Conservation (phyloP, 2,797 vertebrate genomes). For the Acrocephalus scirpaceus region DNA sequence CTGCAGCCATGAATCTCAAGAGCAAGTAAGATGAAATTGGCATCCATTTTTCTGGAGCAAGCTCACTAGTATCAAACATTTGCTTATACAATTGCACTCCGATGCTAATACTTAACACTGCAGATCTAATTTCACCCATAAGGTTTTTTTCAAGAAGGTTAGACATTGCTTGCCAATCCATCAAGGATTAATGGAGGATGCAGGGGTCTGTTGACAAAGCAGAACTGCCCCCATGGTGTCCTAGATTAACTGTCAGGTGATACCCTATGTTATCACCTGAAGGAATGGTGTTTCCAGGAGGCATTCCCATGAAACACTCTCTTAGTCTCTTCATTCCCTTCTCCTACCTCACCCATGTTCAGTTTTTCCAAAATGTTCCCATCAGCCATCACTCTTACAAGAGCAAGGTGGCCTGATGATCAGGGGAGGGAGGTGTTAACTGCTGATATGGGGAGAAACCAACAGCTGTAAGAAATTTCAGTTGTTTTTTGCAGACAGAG, state of each 20-base stretch:
- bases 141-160: not conserved
- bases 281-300: not conserved
- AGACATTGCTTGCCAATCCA: not conserved
- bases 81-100: not conserved
- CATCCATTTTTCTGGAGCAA: not conserved
- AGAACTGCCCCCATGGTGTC: not conserved
- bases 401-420: not conserved
- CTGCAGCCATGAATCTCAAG: not conserved
- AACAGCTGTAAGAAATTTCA: not conserved
- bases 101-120: not conserved
- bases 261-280: not conserved
- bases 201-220: rapidly evolving
- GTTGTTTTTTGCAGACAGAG: not conserved
- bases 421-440: not conserved
- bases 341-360: not conserved
- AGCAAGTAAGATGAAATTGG: not conserved
- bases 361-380: not conserved
- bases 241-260: not conserved
- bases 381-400: not conserved
- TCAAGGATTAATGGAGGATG: not conserved
- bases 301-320: not conserved
- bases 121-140: not conserved
- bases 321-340: not conserved
- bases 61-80: not conserved
- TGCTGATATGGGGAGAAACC: not conserved